phyloP scores from a whole-genome alignment of 2,888 invertebrate species.

The Agapostemon virescens region DNA sequence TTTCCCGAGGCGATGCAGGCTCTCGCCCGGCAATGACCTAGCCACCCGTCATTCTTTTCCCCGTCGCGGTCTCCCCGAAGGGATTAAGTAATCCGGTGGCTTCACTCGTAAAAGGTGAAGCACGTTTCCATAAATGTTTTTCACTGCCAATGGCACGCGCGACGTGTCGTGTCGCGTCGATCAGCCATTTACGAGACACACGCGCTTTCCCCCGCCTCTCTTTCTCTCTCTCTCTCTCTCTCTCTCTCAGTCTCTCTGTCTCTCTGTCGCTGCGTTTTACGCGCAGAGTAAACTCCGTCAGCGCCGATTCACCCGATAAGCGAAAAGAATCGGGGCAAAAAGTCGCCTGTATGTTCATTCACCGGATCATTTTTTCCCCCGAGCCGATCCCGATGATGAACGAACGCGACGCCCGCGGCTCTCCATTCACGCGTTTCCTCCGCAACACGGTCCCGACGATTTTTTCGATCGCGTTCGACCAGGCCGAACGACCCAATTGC shows the following conservation, averaged over 20 bases:
- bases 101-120: conserved; percentile 74
- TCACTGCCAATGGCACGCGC: conserved; percentile 75
- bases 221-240: no score
- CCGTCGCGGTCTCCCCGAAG: conserved; percentile 59
- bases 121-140: conserved; percentile 76
- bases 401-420: not conserved
- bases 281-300: not conserved
- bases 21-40: conserved; percentile 60
- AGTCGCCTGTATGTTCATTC: not conserved
- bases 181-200: conserved; percentile 59
- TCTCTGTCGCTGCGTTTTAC: not conserved
- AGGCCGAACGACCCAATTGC: no score
- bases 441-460: not conserved
- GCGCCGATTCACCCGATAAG: conserved; percentile 51
- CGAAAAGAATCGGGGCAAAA: conserved; percentile 38
- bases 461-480: not conserved
- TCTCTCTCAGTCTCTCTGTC: no score
- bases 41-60: conserved; percentile 45
- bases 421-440: conserved; percentile 4
- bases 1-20: conserved; percentile 30
- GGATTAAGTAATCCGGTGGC: conserved; percentile 74
- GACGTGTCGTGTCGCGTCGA: conserved; percentile 56
- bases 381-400: conserved; percentile 4
- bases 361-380: conserved; percentile 13
- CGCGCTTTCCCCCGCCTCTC: conserved; percentile 47